A percentile compares a stretch with the other conserved stretches of the same genome.
Conservation (phyloP, 2,888 invertebrate genomes). For the Limnephilus rhombicus region DNA sequence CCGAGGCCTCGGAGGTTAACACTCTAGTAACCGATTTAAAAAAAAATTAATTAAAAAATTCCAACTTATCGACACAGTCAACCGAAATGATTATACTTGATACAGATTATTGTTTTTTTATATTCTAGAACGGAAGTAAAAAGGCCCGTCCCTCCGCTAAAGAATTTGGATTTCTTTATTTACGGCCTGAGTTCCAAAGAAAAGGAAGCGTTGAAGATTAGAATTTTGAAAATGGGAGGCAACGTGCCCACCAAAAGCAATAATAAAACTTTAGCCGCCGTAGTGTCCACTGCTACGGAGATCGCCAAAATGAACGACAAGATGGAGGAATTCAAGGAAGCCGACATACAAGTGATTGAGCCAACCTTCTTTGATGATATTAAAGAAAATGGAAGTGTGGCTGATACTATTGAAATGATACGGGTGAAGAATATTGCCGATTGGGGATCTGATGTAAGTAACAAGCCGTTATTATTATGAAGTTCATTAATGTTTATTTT, state of each 20-base stretch:
- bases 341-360: slow-evolving; percentile 89
- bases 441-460: slow-evolving; percentile 90
- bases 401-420: slow-evolving; percentile 81
- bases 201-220: slow-evolving; percentile 82
- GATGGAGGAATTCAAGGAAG: slow-evolving; percentile 82
- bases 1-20: no score
- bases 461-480: slow-evolving; percentile 13
- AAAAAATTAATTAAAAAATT: no score
- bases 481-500: no score
- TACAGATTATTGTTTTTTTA: background rate
- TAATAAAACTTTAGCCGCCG: slow-evolving; percentile 81
- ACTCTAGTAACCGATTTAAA: no score
- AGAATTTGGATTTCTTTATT: slow-evolving; percentile 87
- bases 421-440: slow-evolving; percentile 85
- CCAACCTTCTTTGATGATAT: slow-evolving; percentile 85
- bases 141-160: slow-evolving; percentile 79
- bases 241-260: slow-evolving; percentile 82
- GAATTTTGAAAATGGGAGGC: slow-evolving; percentile 88
- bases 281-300: slow-evolving; percentile 84
- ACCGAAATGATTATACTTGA: background rate
- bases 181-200: slow-evolving; percentile 78
- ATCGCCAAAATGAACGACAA: slow-evolving; percentile 82
- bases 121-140: background rate
- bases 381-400: slow-evolving; percentile 79
- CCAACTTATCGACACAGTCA: no score